Percentiles rank a stretch among this genome's conserved stretches.
Evolutionary conservation across 2,888 invertebrate species (phyloP).

Genomic region (Junonia oenone): DNA sequence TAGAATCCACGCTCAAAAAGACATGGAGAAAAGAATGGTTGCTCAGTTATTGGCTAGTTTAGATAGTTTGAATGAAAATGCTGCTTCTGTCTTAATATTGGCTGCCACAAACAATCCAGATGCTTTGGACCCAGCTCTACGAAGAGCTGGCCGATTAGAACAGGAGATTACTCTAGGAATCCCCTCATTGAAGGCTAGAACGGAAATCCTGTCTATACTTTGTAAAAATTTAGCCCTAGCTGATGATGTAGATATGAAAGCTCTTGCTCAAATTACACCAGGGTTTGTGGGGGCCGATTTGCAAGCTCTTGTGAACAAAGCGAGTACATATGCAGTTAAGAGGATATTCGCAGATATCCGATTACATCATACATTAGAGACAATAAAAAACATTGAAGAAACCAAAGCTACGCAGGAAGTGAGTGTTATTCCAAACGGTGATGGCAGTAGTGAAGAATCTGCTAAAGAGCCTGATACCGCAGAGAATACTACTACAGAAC

Average conservation of each 20-base stretch:
- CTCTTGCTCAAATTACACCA: slow-evolving; percentile 91
- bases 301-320: slow-evolving; percentile 90
- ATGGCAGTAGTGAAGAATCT: slow-evolving; percentile 46
- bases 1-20: slow-evolving; percentile 92
- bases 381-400: slow-evolving; percentile 29
- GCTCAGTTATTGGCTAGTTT: slow-evolving; percentile 93
- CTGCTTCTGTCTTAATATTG: slow-evolving; percentile 87
- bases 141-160: slow-evolving; percentile 95
- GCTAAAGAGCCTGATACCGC: slow-evolving; percentile 32
- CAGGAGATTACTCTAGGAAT: slow-evolving; percentile 96
- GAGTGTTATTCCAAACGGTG: slow-evolving; percentile 59
- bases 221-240: slow-evolving; percentile 85
- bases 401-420: slow-evolving; percentile 39
- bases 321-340: slow-evolving; percentile 92
- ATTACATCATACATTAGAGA: slow-evolving; percentile 25
- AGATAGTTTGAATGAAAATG: slow-evolving; percentile 84
- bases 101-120: slow-evolving; percentile 98
- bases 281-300: slow-evolving; percentile 98
- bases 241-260: slow-evolving; percentile 84
- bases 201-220: slow-evolving; percentile 86
- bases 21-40: slow-evolving; percentile 97
- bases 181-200: slow-evolving; percentile 90
- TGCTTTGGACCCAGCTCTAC: slow-evolving; percentile 92
- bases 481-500: slow-evolving; percentile 30
- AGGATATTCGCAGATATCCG: slow-evolving; percentile 64